Percentiles rank a stretch among this genome's conserved stretches.
Conservation (phyloP, 2,888 invertebrate species). For the Deroplatys truncata region DNA sequence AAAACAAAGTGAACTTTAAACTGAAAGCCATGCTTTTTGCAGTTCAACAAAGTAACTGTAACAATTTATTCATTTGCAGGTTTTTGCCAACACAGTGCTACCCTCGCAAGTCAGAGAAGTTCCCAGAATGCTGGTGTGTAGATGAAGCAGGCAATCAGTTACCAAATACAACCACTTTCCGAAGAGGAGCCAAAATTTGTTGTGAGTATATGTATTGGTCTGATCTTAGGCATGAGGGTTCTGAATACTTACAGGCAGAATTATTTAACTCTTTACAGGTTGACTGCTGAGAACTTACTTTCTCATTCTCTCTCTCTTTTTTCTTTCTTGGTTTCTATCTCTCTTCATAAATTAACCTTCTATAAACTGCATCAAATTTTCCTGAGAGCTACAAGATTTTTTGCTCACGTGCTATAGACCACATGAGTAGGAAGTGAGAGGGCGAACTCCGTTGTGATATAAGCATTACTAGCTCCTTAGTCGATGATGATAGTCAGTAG, state of each 20-base stretch:
- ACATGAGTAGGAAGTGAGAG: no score
- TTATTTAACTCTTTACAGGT: background rate
- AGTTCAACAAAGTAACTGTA: background rate
- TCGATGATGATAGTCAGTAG: no score
- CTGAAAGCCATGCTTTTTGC: no score
- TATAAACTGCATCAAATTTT: no score
- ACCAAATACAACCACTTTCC: constrained; percentile 57
- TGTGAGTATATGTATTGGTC: constrained; percentile 42
- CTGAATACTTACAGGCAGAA: background rate
- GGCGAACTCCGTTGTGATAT: no score
- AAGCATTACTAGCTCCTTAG: no score
- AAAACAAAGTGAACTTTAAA: no score
- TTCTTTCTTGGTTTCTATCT: no score
- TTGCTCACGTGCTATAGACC: no score
- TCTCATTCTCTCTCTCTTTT: background rate
- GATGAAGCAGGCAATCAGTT: constrained; percentile 76
- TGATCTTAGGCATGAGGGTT: background rate
- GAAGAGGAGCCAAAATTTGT: constrained; percentile 55
- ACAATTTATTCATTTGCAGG: constrained; percentile 38
- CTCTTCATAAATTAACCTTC: no score
- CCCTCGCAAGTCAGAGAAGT: constrained; percentile 37
- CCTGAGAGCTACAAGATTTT: no score
- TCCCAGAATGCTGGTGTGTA: constrained; percentile 75
- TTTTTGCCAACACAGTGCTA: constrained; percentile 75
- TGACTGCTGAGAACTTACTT: background rate